Conservation (phyloP, 2,888 invertebrate species). For the Eutolmus rufibarbis region DNA sequence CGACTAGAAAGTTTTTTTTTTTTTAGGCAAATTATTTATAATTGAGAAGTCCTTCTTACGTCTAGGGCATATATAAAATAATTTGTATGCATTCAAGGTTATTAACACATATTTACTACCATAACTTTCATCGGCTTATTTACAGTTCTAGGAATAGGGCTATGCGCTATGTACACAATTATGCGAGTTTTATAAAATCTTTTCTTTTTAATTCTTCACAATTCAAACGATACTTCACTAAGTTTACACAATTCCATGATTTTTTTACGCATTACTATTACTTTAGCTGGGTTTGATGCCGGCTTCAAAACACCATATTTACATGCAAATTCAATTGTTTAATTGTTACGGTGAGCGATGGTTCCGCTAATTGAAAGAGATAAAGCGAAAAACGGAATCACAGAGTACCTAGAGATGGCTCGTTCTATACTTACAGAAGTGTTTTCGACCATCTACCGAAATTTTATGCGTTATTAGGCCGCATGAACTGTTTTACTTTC, state of each 20-base stretch:
- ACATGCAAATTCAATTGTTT: neutral
- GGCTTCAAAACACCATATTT: neutral
- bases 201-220: neutral
- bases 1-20: neutral
- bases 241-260: neutral
- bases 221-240: neutral
- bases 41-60: neutral
- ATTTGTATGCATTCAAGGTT: neutral
- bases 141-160: neutral
- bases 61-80: constrained; percentile 28
- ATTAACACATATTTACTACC: constrained; percentile 10
- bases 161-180: neutral
- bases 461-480: constrained; percentile 6
- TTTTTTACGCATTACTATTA: neutral
- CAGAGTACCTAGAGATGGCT: neutral
- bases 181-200: neutral
- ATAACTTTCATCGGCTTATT: neutral
- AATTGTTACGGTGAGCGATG: neutral
- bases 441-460: neutral
- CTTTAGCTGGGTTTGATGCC: neutral
- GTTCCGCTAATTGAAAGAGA: neutral
- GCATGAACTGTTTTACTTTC: neutral
- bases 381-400: neutral
- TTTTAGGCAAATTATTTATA: constrained; percentile 1
- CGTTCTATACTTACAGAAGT: neutral